Conservation (phyloP, 2,888 invertebrate genomes). For the Lysandra bellargus region DNA sequence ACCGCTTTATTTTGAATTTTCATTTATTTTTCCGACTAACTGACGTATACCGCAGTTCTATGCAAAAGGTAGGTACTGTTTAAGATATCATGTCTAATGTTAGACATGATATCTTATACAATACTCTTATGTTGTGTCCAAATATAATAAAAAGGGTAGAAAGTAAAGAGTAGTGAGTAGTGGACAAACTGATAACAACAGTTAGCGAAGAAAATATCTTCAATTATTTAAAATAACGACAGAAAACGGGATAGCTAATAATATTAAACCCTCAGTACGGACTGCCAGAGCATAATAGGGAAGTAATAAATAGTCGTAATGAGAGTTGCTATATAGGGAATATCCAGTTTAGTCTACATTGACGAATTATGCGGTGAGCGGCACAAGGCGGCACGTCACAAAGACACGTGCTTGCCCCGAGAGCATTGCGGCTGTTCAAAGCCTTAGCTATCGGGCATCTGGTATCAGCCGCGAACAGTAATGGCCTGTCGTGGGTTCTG, state of each 20-base stretch:
- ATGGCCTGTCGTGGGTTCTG: constrained; percentile 70
- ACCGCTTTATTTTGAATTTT: not conserved
- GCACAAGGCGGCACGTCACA: constrained; percentile 50
- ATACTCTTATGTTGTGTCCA: too few relatives aligned
- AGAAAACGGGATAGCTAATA: not conserved
- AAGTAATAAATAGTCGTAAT: constrained; percentile 21
- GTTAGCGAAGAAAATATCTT: not conserved
- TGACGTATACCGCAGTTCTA: too few relatives aligned
- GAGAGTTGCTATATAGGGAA: constrained; percentile 25
- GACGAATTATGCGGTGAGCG: constrained; percentile 73
- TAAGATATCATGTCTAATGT: too few relatives aligned
- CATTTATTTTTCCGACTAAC: not conserved
- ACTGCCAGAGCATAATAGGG: not conserved
- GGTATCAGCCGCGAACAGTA: constrained; percentile 68
- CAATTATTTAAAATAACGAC: not conserved
- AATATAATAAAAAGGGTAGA: too few relatives aligned
- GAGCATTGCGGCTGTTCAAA: constrained; percentile 64
- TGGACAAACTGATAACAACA: not conserved
- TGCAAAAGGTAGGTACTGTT: too few relatives aligned
- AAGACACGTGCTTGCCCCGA: constrained; percentile 74
- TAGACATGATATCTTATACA: too few relatives aligned
- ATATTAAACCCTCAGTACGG: not conserved
- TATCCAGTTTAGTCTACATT: constrained; percentile 49
- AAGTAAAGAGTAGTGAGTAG: too few relatives aligned
- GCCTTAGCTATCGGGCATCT: constrained; percentile 51